Percentiles rank a stretch among this genome's conserved stretches.
Conservation (phyloP, 2,888 invertebrate species). For the Phyto melanocephala region DNA sequence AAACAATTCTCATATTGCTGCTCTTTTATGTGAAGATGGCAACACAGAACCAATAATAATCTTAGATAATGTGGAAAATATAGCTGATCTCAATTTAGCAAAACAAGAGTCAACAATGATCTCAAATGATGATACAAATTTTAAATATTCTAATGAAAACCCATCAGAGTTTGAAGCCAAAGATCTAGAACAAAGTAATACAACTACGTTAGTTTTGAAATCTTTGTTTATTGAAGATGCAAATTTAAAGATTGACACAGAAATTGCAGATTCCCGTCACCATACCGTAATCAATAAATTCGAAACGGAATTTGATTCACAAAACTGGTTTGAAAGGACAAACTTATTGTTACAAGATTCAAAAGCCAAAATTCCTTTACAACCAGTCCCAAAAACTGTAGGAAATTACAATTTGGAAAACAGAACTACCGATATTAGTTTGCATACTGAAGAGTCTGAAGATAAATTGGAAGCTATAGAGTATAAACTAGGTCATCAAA, state of each 20-base stretch:
- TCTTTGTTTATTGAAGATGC: neutral
- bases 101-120: neutral
- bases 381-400: neutral
- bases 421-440: neutral
- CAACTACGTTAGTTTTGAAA: neutral
- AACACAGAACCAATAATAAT: neutral
- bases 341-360: neutral
- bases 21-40: neutral
- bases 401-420: neutral
- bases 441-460: neutral
- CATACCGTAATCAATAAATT: neutral
- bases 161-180: neutral
- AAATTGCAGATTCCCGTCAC: neutral
- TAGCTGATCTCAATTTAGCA: neutral
- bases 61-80: slow-evolving; percentile 19
- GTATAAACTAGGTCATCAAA: neutral
- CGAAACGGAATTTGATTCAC: neutral
- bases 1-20: neutral
- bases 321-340: neutral
- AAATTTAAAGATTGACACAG: neutral
- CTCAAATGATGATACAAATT: slow-evolving; percentile 13
- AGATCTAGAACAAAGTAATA: neutral
- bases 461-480: neutral
- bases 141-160: slow-evolving; percentile 22
- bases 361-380: neutral